Conservation (phyloP, 2,888 invertebrate species). For the Cepaea hortensis region DNA sequence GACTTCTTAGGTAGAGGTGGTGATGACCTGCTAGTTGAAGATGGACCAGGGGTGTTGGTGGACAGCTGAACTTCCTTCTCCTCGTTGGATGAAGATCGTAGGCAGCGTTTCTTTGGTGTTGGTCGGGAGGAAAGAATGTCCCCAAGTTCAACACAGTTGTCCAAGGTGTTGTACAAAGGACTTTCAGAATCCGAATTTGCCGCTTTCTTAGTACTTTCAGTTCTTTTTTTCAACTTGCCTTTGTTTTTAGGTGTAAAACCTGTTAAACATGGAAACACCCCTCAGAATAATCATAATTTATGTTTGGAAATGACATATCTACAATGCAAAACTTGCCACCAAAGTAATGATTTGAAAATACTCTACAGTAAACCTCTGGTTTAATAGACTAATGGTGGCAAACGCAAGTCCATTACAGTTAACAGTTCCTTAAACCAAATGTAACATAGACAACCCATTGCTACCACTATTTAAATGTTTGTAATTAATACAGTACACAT, state of each 20-base stretch:
- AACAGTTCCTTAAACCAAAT: no score
- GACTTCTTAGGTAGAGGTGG: constrained; percentile 27
- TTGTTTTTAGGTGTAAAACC: constrained; percentile 3
- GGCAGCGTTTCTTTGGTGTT: constrained; percentile 48
- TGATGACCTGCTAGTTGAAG: constrained; percentile 43
- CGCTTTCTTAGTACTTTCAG: constrained; percentile 24
- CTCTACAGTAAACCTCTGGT: no score
- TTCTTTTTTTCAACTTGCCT: constrained; percentile 31
- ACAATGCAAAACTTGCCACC: no score
- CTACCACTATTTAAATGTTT: no score
- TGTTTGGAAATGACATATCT: no score
- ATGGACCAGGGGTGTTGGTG: constrained; percentile 38
- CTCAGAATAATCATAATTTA: neutral
- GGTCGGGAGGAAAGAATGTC: constrained; percentile 32
- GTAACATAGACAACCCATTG: no score
- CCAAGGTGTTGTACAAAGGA: constrained; percentile 28
- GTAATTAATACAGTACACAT: no score
- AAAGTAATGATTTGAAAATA: no score
- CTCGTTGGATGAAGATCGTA: constrained; percentile 51
- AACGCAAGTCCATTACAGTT: no score
- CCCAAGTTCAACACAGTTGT: constrained; percentile 41
- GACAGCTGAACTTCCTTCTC: constrained; percentile 50
- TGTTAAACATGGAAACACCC: neutral
- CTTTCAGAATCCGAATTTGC: constrained; percentile 12
- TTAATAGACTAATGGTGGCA: no score